A percentile compares a stretch with the other conserved stretches of the same genome.
These are phyloP conservation scores for Crematogaster levior DNA, from an alignment of 2,888 invertebrate genomes.

Conservation along the genomic window DNA sequence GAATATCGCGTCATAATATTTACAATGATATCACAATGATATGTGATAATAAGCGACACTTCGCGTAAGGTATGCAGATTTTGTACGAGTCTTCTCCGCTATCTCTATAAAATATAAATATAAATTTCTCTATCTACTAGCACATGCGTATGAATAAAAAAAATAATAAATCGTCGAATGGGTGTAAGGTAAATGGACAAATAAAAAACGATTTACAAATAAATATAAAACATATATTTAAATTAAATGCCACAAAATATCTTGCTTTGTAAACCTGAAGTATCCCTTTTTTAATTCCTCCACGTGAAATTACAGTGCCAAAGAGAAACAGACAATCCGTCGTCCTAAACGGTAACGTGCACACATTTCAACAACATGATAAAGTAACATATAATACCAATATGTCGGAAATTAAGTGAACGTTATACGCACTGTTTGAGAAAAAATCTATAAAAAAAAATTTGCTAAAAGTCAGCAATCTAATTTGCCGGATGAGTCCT, in stretches of 20 bases:
- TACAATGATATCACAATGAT: conserved; percentile 67
- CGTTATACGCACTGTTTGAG: conserved; percentile 11
- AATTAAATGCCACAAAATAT: conserved; percentile 80
- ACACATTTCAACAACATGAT: conserved; percentile 8
- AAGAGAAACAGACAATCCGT: conserved; percentile 1
- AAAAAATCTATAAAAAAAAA: conserved; percentile 24
- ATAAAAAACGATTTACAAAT: conserved; percentile 76
- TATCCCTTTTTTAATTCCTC: conserved; percentile 27
- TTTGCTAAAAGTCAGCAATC: conserved; percentile 23
- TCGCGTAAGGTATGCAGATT: conserved; percentile 28
- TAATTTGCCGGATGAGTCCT: conserved; percentile 18
- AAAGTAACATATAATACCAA: conserved; percentile 12
- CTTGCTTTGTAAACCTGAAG: conserved; percentile 60
- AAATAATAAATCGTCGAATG: neutral
- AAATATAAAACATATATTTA: conserved; percentile 82
- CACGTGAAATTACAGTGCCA: conserved; percentile 62
- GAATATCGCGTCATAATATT: conserved; percentile 15
- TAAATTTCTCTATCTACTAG: conserved; percentile 1
- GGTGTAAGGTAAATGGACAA: conserved; percentile 63
- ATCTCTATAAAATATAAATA: neutral
- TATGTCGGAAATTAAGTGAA: conserved; percentile 25
- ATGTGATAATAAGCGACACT: conserved; percentile 60
- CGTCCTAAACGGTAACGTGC: conserved; percentile 23
- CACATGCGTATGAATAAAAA: neutral
- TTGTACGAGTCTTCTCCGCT: conserved; percentile 12